A percentile compares a stretch with the other conserved stretches of the same genome.
Conservation (phyloP, 2,888 invertebrate species). For the Cheilosia variabilis region DNA sequence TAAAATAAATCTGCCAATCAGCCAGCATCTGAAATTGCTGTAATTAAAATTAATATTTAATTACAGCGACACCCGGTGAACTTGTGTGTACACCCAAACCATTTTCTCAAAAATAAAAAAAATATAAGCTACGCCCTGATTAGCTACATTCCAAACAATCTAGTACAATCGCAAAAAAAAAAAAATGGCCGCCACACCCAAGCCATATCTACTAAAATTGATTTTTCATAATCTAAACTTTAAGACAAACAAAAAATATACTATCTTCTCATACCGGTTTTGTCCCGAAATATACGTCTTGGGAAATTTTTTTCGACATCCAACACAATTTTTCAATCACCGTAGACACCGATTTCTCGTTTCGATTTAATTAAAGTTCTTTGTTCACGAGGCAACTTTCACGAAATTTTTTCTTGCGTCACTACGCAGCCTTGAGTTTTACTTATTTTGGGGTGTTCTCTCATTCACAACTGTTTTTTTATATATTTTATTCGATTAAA, state of each 20-base stretch:
- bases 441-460: slow-evolving; percentile 32
- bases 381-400: slow-evolving; percentile 69
- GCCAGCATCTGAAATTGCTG: too few species aligned
- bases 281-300: slow-evolving; percentile 43
- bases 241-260: slow-evolving; percentile 22
- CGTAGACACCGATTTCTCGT: slow-evolving; percentile 46
- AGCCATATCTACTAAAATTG: slow-evolving; percentile 25
- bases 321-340: slow-evolving; percentile 53
- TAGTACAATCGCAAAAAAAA: slow-evolving; percentile 49
- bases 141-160: slow-evolving; percentile 21
- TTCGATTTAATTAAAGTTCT: slow-evolving; percentile 19
- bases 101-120: background rate
- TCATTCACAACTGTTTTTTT: slow-evolving; percentile 47
- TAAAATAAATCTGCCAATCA: too few species aligned
- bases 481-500: slow-evolving; percentile 50
- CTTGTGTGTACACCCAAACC: slow-evolving; percentile 23
- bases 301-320: slow-evolving; percentile 18
- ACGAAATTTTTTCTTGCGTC: slow-evolving; percentile 58
- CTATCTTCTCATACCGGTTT: slow-evolving; percentile 62
- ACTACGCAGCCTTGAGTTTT: slow-evolving; percentile 49
- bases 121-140: background rate
- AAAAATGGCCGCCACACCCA: slow-evolving; percentile 54
- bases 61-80: background rate
- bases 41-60: too few species aligned
- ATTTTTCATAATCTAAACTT: slow-evolving; percentile 32